Conservation (phyloP, 2,888 invertebrate genomes). For the Allophyes oxyacanthae region DNA sequence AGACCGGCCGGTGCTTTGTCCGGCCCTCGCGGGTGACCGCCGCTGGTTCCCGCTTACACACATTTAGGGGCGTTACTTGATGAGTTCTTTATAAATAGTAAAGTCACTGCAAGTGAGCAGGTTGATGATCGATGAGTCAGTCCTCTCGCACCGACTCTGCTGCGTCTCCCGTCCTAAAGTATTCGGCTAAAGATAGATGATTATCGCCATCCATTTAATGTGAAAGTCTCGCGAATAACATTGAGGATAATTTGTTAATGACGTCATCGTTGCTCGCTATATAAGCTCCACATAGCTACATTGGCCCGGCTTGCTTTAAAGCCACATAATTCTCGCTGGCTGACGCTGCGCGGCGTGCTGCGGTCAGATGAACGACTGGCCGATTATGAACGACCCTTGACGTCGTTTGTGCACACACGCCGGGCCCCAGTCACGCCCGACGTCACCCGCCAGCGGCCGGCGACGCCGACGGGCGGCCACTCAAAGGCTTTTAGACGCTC, state of each 20-base stretch:
- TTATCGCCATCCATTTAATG: neutral
- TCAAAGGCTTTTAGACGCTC: conserved; percentile 29
- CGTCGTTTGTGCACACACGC: conserved; percentile 18
- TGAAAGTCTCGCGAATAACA: conserved; percentile 1
- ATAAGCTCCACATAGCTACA: conserved; percentile 3
- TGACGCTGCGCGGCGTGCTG: neutral
- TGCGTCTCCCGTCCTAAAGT: no score
- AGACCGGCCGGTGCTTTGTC: conserved; percentile 7
- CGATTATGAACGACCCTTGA: conserved; percentile 11
- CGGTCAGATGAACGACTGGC: conserved; percentile 11
- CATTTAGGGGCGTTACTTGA: no score
- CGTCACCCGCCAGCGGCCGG: conserved; percentile 8
- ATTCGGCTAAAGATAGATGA: no score
- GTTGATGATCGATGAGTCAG: no score
- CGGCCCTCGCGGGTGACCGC: neutral
- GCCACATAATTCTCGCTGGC: no score
- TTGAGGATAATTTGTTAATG: conserved; percentile 12
- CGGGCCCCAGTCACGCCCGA: neutral
- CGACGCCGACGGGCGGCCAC: neutral
- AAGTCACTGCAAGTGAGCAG: no score
- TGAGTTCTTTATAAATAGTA: no score
- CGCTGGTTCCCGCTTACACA: neutral
- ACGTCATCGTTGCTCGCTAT: conserved; percentile 1
- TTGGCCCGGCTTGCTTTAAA: neutral
- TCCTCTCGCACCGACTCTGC: no score